A percentile compares a stretch with the other conserved stretches of the same genome.
Conservation (phyloP, 2,888 invertebrate species). For the Synergus gifuensis region DNA sequence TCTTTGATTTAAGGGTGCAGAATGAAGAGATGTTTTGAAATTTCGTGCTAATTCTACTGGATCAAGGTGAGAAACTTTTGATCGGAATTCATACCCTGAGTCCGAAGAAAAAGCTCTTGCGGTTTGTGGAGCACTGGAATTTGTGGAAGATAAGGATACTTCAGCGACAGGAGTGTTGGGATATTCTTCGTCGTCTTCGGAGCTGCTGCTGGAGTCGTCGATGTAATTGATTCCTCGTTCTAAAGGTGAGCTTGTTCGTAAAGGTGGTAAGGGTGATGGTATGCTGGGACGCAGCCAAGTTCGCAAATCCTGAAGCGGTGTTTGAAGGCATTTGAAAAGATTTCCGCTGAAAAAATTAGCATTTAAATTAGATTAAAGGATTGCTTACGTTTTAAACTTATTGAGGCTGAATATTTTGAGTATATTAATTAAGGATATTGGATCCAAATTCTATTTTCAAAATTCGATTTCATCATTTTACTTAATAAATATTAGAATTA, state of each 20-base stretch:
- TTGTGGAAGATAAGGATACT: slow-evolving; percentile 71
- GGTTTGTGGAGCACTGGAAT: slow-evolving; percentile 67
- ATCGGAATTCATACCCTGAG: slow-evolving; percentile 67
- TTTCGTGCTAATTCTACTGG: background rate
- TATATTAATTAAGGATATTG: too few species aligned
- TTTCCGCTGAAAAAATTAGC: slow-evolving; percentile 77
- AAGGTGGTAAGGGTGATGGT: slow-evolving; percentile 59
- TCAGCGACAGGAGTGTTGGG: slow-evolving; percentile 80
- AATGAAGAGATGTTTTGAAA: background rate
- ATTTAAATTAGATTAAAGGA: background rate
- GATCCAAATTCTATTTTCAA: too few species aligned
- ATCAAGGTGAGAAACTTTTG: background rate
- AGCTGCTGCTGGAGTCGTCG: slow-evolving; percentile 72
- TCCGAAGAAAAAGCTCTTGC: slow-evolving; percentile 75
- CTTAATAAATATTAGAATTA: too few species aligned
- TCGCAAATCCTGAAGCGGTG: slow-evolving; percentile 80
- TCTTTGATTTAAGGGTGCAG: background rate
- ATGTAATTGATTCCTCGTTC: slow-evolving; percentile 73
- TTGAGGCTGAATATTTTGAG: background rate
- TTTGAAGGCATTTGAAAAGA: slow-evolving; percentile 81
- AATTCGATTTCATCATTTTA: too few species aligned
- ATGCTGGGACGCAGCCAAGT: slow-evolving; percentile 79
- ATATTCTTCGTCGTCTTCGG: slow-evolving; percentile 74
- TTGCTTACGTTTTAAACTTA: background rate
- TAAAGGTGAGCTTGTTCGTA: slow-evolving; percentile 72